Evolutionary conservation across 2,113 vertebrate species (phyloP).

Genomic region (Hippoglossus stenolepis): DNA sequence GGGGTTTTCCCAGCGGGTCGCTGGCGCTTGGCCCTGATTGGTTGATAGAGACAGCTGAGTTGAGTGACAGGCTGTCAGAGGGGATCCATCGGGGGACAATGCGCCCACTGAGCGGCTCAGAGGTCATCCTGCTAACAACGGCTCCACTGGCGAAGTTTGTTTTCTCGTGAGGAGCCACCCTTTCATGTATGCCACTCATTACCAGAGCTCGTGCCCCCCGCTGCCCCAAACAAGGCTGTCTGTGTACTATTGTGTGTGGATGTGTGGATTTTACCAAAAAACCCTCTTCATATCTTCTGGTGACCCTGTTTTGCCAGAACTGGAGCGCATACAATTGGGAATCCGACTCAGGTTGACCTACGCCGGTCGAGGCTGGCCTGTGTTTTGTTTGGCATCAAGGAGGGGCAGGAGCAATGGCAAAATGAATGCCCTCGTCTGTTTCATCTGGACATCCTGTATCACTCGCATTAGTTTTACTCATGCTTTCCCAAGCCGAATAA

Average conservation of each 20-base stretch:
- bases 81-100: conserved; percentile 64
- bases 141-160: conserved; percentile 67
- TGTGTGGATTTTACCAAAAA: conserved; percentile 43
- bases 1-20: conserved; percentile 35
- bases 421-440: conserved; percentile 43
- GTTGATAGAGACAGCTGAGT: conserved; percentile 22
- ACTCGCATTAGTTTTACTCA: conserved; percentile 32
- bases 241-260: conserved; percentile 29
- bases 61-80: conserved; percentile 71
- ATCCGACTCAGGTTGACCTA: conserved; percentile 64
- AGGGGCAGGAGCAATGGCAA: conserved; percentile 17
- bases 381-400: conserved; percentile 67
- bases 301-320: conserved; percentile 67
- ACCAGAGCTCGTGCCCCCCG: conserved; percentile 65
- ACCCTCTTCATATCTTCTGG: conserved; percentile 33
- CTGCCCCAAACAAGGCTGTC: conserved; percentile 62
- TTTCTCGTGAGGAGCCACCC: conserved; percentile 63
- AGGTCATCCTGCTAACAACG: conserved; percentile 76
- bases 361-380: conserved; percentile 35
- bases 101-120: conserved; percentile 68
- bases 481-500: conserved; percentile 43
- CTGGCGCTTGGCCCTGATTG: conserved; percentile 44
- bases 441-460: conserved; percentile 45
- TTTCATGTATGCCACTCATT: conserved; percentile 80
- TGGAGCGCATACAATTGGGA: conserved; percentile 66